Percentiles rank a stretch among this genome's conserved stretches.
phyloP scores from a whole-genome alignment of 2,888 invertebrate species.

The Oscheius onirici region DNA sequence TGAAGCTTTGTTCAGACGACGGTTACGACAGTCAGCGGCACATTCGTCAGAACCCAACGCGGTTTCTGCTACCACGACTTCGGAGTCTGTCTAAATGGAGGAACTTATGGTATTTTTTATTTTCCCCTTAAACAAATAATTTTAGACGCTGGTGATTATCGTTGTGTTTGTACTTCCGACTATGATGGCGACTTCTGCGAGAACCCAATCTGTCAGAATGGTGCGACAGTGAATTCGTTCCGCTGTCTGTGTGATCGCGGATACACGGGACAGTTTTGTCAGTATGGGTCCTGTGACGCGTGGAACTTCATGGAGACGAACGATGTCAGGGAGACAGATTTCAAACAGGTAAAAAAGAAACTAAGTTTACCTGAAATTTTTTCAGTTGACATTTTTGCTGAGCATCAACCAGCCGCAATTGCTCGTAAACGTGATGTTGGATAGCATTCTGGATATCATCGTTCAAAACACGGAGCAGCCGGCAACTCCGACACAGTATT shows the following conservation, averaged over 20 bases:
- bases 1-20: slow-evolving; percentile 35
- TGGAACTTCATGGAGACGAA: slow-evolving; percentile 54
- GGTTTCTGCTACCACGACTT: slow-evolving; percentile 44
- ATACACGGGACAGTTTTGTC: slow-evolving; percentile 46
- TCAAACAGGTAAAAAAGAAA: slow-evolving; percentile 38
- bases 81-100: slow-evolving; percentile 47
- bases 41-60: slow-evolving; percentile 16
- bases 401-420: slow-evolving; percentile 43
- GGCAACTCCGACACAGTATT: slow-evolving; percentile 41
- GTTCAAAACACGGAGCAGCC: slow-evolving; percentile 35
- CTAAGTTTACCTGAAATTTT: background rate
- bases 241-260: slow-evolving; percentile 42
- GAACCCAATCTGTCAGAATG: slow-evolving; percentile 47
- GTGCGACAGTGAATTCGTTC: slow-evolving; percentile 42
- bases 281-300: slow-evolving; percentile 40
- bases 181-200: slow-evolving; percentile 45
- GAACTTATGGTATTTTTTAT: slow-evolving; percentile 27
- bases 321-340: slow-evolving; percentile 45
- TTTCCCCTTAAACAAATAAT: background rate
- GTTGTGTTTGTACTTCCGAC: slow-evolving; percentile 14
- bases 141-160: slow-evolving; percentile 9
- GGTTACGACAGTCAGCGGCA: background rate
- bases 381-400: slow-evolving; percentile 45
- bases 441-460: slow-evolving; percentile 19
- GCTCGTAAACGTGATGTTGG: slow-evolving; percentile 37